A percentile compares a stretch with the other conserved stretches of the same genome.
These are phyloP conservation scores for Psittacula cyanocephala DNA, from an alignment of 2,113 vertebrate genomes.

Conservation along the genomic window DNA sequence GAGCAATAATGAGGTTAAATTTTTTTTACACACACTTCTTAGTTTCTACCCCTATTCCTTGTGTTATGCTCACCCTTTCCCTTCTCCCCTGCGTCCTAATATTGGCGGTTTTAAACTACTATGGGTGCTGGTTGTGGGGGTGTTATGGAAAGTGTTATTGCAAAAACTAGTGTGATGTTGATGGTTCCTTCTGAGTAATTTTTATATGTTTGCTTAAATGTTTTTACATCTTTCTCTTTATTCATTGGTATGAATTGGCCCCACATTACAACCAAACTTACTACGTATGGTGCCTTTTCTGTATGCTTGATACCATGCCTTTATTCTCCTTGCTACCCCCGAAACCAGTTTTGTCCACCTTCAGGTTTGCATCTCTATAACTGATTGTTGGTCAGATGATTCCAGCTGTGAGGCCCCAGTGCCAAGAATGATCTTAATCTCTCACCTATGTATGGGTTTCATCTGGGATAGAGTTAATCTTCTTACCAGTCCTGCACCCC, in stretches of 20 bases:
- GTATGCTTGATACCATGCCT: not conserved
- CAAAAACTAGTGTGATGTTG: not conserved
- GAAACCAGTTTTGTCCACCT: not conserved
- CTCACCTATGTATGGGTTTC: not conserved
- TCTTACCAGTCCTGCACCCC: not conserved
- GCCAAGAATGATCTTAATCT: not conserved
- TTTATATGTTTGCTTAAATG: not conserved
- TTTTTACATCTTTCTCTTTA: not conserved
- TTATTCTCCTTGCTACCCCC: not conserved
- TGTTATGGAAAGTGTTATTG: not conserved
- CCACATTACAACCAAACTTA: not conserved
- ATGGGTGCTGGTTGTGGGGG: fast-evolving
- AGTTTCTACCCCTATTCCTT: not conserved
- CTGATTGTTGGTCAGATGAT: not conserved
- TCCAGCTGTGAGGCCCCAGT: not conserved
- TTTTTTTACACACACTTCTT: not conserved
- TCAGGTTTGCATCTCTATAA: not conserved
- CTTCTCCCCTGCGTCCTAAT: not conserved
- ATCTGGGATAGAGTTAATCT: not conserved
- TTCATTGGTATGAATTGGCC: not conserved
- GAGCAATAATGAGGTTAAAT: not conserved
- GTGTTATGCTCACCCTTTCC: not conserved
- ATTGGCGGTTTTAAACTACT: not conserved
- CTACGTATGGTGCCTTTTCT: not conserved
- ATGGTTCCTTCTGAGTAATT: not conserved